These are phyloP conservation scores for Takifugu bimaculatus DNA, from an alignment of 2,113 vertebrate species.

Conservation along the genomic window DNA sequence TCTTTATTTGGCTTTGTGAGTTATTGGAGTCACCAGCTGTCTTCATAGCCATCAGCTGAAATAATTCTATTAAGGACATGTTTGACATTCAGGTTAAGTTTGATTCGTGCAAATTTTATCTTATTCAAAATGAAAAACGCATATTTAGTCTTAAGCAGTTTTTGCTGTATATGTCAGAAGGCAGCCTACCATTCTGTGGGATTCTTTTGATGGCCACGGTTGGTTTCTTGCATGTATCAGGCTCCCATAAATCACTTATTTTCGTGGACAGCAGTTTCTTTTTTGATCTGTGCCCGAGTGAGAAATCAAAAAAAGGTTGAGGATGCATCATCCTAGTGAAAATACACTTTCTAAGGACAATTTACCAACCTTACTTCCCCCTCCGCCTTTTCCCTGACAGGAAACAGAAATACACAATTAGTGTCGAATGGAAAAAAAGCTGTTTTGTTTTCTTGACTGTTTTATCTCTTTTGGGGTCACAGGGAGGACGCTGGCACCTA, in stretches of 20 bases:
- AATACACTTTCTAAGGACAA: not conserved
- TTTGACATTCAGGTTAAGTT: not conserved
- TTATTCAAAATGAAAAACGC: too few species aligned
- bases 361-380: conserved; percentile 13
- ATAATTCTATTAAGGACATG: conserved; percentile 21
- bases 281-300: conserved; percentile 52
- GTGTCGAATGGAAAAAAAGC: not conserved
- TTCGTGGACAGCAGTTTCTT: conserved; percentile 56
- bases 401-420: conserved; percentile 1
- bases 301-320: not conserved
- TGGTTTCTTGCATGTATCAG: conserved; percentile 27
- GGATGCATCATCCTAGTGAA: too few species aligned
- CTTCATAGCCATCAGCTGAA: not conserved
- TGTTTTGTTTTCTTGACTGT: not conserved
- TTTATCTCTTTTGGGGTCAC: too few species aligned
- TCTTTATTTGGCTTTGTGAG: not conserved
- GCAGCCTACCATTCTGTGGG: conserved; percentile 8
- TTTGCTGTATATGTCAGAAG: not conserved
- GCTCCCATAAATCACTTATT: conserved; percentile 46
- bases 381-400: conserved; percentile 1
- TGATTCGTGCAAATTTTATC: too few species aligned
- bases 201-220: conserved; percentile 7
- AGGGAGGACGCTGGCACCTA: too few species aligned
- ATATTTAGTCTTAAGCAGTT: not conserved
- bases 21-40: not conserved